Evolutionary conservation across 2,797 vertebrate species (phyloP), one percentile per base, ranked within the genome.

Genomic region (Taeniopygia guttata): DNA sequence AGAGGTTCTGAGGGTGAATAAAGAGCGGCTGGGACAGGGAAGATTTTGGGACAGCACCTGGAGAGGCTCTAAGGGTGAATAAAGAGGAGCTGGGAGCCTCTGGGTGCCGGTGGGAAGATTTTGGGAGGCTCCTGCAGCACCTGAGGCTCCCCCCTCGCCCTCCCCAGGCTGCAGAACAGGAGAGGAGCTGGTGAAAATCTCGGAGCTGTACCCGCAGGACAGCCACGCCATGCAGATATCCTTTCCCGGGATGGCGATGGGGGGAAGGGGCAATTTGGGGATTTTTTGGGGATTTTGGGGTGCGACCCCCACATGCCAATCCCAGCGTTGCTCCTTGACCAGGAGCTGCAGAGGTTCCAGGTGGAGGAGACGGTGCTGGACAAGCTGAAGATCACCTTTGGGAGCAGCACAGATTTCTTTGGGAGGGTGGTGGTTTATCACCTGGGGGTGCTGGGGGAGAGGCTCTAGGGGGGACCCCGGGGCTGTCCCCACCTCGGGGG

Each of bases 401-500:
- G 98, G 95, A 98, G 98, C 94, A 98, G 98, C 96, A 97, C 98
- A 0, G 99, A 99, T 97, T 99, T 99, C 98, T 99, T 99, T 58
- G 99, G 99, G 58, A 98, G 99, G 77, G 97, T 99, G 34, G 97
- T 99, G 95, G 95, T 99, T 97, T 99, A 99, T 84, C 98, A 98
- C 95, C 97, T 99, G 46, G 97, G 98, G 7, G 93, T 99, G 97
- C 97, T 99, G 49, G 99, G 99, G 93, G 98, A 98, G 93, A 98
- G 94, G 94, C 76, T 93, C n/a, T 98, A 95, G 85, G 23, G 68
- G 59, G 20, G 21, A 16, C 15, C 7, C 5, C 2, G 16, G 64
- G 17, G 20, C 32, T 54, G 32, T 12, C 5, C 48, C 74, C 38
- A 12, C 17, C 1, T 1, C 2, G 55, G 64, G 68, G 80, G n/a